Evolutionary conservation across 2,797 vertebrate species (phyloP).

Genomic region (Zenarchopterus dispar): DNA sequence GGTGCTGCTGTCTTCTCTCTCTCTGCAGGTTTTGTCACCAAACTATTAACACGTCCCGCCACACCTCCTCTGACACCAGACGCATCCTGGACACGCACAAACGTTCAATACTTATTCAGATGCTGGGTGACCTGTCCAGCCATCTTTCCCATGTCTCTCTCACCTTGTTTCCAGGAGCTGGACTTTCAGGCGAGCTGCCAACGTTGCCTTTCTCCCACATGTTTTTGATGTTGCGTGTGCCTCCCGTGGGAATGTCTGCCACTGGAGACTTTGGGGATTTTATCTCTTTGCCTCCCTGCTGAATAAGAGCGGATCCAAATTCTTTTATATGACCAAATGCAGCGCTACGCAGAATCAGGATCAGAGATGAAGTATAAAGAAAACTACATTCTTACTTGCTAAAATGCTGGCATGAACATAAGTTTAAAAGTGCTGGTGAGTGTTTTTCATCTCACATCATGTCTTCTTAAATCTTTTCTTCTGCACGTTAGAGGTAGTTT

Average conservation of each 20-base stretch:
- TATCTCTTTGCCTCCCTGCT: conserved; percentile 87
- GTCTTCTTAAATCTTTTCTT: no score
- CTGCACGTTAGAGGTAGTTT: no score
- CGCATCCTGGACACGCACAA: conserved; percentile 82
- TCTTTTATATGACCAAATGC: not conserved
- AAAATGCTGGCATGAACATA: no score
- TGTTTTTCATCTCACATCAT: no score
- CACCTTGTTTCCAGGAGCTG: conserved; percentile 88
- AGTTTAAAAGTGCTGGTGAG: no score
- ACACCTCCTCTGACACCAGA: conserved; percentile 88
- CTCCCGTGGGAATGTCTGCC: conserved; percentile 88
- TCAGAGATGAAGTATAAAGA: not conserved
- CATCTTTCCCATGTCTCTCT: not conserved
- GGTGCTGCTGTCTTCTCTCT: conserved; percentile 59
- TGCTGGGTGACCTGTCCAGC: not conserved
- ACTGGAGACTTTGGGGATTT: conserved; percentile 85
- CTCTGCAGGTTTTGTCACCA: conserved; percentile 85
- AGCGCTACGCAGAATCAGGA: not conserved
- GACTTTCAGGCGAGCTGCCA: conserved; percentile 80
- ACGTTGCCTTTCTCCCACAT: conserved; percentile 97
- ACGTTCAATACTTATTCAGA: not conserved
- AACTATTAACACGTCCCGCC: conserved; percentile 90
- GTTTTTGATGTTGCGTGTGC: conserved; percentile 93
- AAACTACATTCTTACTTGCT: not conserved
- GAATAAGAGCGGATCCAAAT: conserved; percentile 5